Percentiles rank a stretch among this genome's conserved stretches.
Conservation (phyloP, 2,888 invertebrate genomes). For the Diaprepes abbreviatus region DNA sequence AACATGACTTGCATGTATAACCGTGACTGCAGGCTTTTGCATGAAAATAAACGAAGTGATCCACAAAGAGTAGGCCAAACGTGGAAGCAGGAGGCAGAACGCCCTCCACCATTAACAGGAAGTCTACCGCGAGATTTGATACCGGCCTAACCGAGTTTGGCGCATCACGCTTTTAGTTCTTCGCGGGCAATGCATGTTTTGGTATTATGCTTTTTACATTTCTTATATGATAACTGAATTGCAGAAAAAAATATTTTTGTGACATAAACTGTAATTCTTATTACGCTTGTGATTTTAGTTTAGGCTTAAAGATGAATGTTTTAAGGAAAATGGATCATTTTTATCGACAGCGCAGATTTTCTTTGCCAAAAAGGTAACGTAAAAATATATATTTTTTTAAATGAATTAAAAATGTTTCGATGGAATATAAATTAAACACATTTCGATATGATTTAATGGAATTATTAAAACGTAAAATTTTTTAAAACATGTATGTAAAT, state of each 20-base stretch:
- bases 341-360: conserved; percentile 52
- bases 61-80: conserved; percentile 45
- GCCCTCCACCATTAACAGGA: conserved; percentile 30
- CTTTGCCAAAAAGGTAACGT: conserved; percentile 55
- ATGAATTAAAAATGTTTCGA: not conserved
- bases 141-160: conserved; percentile 17
- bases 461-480: too few relatives aligned
- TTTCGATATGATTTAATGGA: too few relatives aligned
- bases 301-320: conserved; percentile 13
- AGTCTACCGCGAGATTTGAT: conserved; percentile 35
- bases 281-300: conserved; percentile 15
- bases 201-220: not conserved
- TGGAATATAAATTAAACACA: too few relatives aligned
- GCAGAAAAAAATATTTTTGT: conserved; percentile 6
- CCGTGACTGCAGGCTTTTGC: conserved; percentile 1
- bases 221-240: too few relatives aligned
- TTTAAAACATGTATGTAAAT: too few relatives aligned
- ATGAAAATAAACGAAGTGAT: not conserved
- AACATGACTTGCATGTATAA: conserved; percentile 14
- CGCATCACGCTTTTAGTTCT: conserved; percentile 28
- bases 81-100: conserved; percentile 43
- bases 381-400: not conserved
- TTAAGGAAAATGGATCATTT: conserved; percentile 53
- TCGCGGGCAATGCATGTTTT: conserved; percentile 16
- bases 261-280: conserved; percentile 27